Conservation (phyloP, 2,888 invertebrate genomes). For the Trachelus troglodyta region DNA sequence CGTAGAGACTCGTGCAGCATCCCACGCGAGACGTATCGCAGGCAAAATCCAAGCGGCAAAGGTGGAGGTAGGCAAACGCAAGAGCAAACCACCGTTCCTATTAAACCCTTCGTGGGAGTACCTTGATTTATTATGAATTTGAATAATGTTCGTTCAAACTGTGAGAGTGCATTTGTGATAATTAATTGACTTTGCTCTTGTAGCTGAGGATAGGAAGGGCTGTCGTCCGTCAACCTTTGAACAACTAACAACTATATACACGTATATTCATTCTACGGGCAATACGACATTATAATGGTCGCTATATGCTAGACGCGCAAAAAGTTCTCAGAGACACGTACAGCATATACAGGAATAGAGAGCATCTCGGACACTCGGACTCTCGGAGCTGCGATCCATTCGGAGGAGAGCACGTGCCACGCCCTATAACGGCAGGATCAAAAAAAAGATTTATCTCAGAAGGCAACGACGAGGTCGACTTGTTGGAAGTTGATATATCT, state of each 20-base stretch:
- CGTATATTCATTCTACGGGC: neutral
- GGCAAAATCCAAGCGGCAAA: neutral
- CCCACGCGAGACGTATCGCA: neutral
- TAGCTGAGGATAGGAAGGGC: neutral
- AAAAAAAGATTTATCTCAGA: constrained; percentile 1
- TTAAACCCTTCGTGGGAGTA: constrained; percentile 15
- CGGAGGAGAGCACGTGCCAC: constrained; percentile 9
- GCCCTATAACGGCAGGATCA: constrained; percentile 5
- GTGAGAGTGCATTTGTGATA: constrained; percentile 30
- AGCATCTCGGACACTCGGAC: constrained; percentile 4
- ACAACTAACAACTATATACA: neutral
- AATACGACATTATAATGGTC: neutral
- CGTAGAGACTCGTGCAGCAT: neutral
- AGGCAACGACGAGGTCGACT: constrained; percentile 9
- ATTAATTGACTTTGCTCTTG: constrained; percentile 31
- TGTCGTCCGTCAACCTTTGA: neutral
- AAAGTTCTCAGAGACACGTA: neutral
- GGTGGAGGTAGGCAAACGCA: neutral
- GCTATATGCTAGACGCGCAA: neutral
- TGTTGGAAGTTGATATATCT: constrained; percentile 6
- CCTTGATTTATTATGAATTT: constrained; percentile 43
- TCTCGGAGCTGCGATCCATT: neutral
- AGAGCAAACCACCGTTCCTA: neutral
- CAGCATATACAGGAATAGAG: neutral
- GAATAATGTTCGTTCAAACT: constrained; percentile 24